Evolutionary conservation across 2,113 vertebrate genomes (phyloP).

Genomic region (Pseudopipra pipra): DNA sequence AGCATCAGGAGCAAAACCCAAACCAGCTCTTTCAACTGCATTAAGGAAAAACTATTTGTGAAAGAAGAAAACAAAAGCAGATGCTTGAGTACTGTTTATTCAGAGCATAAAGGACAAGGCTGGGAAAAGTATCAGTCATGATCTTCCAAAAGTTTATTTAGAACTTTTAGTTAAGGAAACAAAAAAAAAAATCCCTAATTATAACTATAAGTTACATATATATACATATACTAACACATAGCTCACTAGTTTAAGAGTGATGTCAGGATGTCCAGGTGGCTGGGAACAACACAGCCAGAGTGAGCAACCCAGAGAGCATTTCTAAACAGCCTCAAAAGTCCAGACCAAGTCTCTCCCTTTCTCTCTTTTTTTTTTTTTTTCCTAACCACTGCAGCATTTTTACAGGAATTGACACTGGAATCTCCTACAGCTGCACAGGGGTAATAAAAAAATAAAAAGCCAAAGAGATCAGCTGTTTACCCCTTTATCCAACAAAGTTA

Average conservation of each 20-base stretch:
- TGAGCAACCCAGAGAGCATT: neutral
- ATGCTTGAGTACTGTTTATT: neutral
- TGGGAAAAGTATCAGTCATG: neutral
- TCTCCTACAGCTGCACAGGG: neutral
- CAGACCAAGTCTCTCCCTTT: neutral
- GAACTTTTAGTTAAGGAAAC: neutral
- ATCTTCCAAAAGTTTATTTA: slow-evolving; percentile 20
- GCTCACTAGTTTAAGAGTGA: neutral
- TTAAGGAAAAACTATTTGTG: neutral
- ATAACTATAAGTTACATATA: neutral
- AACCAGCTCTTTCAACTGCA: neutral
- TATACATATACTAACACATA: neutral
- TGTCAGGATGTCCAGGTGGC: neutral
- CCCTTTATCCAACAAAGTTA: neutral
- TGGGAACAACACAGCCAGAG: neutral
- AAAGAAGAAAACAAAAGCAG: neutral
- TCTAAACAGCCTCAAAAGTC: neutral
- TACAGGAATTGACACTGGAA: neutral
- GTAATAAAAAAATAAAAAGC: neutral
- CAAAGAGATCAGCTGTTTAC: rapidly evolving
- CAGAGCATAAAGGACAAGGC: neutral
- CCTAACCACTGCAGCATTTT: neutral
- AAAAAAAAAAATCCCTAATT: neutral
- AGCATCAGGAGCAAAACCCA: neutral
- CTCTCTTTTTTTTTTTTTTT: neutral